phyloP scores from a whole-genome alignment of 2,797 vertebrate species.

The Hapalemur alaotrensis region DNA sequence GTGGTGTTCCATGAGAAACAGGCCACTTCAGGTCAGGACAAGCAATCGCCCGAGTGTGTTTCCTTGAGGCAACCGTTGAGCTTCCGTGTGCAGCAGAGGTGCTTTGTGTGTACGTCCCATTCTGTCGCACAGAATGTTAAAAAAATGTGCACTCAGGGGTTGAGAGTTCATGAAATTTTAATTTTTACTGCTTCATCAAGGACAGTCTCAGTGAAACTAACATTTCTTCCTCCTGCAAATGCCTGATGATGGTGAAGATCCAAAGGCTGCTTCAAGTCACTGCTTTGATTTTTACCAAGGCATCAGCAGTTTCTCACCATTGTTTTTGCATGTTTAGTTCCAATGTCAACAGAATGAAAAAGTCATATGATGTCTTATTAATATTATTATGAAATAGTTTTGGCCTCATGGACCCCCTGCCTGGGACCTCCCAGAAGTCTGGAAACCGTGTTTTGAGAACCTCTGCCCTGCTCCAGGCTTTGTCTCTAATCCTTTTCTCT shows the following conservation, averaged over 20 bases:
- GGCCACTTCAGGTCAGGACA: not conserved
- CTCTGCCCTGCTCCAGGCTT: not conserved
- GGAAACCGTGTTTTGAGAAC: not conserved
- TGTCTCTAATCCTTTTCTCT: no score
- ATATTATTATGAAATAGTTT: not conserved
- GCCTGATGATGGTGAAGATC: not conserved
- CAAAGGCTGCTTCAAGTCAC: not conserved
- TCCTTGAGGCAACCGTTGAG: not conserved
- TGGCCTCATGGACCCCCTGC: not conserved
- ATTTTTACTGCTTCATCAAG: not conserved
- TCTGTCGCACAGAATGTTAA: not conserved
- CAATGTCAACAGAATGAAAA: not conserved
- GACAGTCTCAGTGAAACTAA: not conserved
- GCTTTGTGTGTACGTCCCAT: accelerated
- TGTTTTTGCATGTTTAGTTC: not conserved
- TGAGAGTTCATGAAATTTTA: not conserved
- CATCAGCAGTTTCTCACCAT: not conserved
- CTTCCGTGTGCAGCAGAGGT: accelerated
- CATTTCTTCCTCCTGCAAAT: accelerated
- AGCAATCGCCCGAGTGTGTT: accelerated
- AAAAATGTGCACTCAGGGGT: not conserved
- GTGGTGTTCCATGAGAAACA: not conserved
- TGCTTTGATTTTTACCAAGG: accelerated
- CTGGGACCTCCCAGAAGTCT: not conserved
- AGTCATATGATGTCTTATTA: not conserved